phyloP scores from a whole-genome alignment of 92 coral and sea anemone genomes.

The Anthopleura xanthogrammica region DNA sequence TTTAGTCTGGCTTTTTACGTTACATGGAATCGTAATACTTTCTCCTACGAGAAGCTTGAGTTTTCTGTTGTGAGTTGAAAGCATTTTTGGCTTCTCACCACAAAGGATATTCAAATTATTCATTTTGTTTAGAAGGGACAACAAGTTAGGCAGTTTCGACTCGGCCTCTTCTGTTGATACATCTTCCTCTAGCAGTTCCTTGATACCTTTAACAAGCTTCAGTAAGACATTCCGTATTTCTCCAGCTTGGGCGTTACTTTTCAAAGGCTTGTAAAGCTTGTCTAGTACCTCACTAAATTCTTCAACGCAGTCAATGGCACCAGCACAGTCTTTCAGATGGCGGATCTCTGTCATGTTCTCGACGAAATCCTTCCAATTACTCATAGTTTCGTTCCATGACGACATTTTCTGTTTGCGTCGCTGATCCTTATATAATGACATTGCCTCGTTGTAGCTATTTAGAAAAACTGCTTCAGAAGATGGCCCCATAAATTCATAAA shows the following conservation, averaged over 20 bases:
- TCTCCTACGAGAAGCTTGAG: constrained; percentile 33
- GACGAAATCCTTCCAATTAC: constrained; percentile 34
- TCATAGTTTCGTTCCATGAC: constrained; percentile 42
- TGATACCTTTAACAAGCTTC: constrained; percentile 1
- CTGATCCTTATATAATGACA: constrained; percentile 6
- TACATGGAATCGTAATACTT: constrained; percentile 18
- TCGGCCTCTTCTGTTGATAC: constrained; percentile 17
- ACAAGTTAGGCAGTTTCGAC: constrained; percentile 11
- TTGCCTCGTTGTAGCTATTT: constrained; percentile 4
- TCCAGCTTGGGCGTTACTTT: constrained; percentile 10
- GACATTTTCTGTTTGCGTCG: constrained; percentile 19
- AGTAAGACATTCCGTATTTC: constrained; percentile 13
- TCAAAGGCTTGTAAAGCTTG: constrained; percentile 17
- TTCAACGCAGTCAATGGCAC: constrained; percentile 49
- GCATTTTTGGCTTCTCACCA: constrained; percentile 28
- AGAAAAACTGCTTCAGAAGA: constrained; percentile 6
- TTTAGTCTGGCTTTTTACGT: constrained; percentile 31
- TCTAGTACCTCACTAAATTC: constrained; percentile 28
- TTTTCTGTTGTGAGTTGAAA: constrained; percentile 1
- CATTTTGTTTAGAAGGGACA: constrained; percentile 19
- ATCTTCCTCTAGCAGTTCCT: constrained; percentile 17
- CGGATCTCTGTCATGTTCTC: constrained; percentile 40
- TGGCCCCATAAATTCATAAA: constrained; percentile 9
- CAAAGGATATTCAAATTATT: constrained; percentile 36
- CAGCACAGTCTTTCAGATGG: constrained; percentile 40